Conservation (phyloP, 2,113 vertebrate species). For the Cnemophilus loriae region DNA sequence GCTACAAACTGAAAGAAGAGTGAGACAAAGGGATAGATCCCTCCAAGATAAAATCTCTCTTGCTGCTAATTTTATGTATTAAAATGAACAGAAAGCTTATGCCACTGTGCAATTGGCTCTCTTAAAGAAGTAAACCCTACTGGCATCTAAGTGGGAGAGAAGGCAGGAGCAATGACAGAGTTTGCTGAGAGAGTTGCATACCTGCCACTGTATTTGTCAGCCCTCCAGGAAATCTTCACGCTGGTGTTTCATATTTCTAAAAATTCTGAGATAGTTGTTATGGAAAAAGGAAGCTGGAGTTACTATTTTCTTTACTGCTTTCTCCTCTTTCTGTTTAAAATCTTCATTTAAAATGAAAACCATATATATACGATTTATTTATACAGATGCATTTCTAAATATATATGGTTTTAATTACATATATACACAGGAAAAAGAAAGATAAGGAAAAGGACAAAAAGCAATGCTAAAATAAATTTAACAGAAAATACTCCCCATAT, state of each 20-base stretch:
- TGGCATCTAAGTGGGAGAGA: background rate
- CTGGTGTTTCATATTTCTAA: background rate
- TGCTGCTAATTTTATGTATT: background rate
- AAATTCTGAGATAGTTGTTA: background rate
- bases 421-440: background rate
- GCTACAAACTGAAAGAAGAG: background rate
- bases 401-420: background rate
- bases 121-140: background rate
- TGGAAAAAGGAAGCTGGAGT: background rate
- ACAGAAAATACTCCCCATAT: background rate
- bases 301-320: background rate
- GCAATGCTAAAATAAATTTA: background rate
- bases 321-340: background rate
- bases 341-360: background rate
- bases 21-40: background rate
- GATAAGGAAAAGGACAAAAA: background rate
- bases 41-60: background rate
- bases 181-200: background rate
- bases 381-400: background rate
- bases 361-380: background rate
- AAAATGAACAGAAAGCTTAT: background rate
- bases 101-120: background rate
- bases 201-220: background rate
- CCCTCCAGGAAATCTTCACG: background rate
- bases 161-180: background rate